Conservation (phyloP, 2,888 invertebrate species). For the Leptinotarsa rubiginosa region DNA sequence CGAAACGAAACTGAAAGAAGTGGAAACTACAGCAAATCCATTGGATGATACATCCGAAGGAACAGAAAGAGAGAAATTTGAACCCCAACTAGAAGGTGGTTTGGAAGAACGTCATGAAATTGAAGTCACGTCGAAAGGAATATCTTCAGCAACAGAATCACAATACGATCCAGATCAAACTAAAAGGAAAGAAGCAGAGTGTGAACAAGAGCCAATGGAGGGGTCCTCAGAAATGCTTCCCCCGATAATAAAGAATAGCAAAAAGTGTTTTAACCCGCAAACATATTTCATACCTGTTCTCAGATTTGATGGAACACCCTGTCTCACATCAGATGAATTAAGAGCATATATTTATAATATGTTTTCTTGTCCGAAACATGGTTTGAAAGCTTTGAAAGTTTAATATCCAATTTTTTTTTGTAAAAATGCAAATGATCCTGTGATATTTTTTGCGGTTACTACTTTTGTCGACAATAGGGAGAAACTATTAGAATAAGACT, state of each 20-base stretch:
- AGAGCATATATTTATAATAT: slow-evolving; percentile 48
- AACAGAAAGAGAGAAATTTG: no score
- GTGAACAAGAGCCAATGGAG: background rate
- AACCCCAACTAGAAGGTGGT: no score
- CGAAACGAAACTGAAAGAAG: background rate
- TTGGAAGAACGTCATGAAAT: background rate
- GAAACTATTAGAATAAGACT: background rate
- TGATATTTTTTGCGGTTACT: slow-evolving; percentile 29
- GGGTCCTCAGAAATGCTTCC: background rate
- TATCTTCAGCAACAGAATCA: background rate
- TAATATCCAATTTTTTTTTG: background rate
- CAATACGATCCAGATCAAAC: no score
- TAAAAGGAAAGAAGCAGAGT: no score
- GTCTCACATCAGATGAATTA: slow-evolving; percentile 45
- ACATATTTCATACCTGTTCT: slow-evolving; percentile 51
- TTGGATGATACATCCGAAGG: background rate
- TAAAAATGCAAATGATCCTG: slow-evolving; percentile 18
- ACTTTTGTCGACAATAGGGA: slow-evolving; percentile 31
- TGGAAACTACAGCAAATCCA: background rate
- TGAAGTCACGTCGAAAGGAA: background rate
- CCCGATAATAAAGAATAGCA: background rate
- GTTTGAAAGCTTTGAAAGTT: slow-evolving; percentile 13
- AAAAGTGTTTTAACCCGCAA: slow-evolving; percentile 25
- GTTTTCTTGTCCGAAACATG: slow-evolving; percentile 32
- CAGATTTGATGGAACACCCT: slow-evolving; percentile 43